Conservation (phyloP, 2,113 vertebrate genomes). For the Pao palembangensis region DNA sequence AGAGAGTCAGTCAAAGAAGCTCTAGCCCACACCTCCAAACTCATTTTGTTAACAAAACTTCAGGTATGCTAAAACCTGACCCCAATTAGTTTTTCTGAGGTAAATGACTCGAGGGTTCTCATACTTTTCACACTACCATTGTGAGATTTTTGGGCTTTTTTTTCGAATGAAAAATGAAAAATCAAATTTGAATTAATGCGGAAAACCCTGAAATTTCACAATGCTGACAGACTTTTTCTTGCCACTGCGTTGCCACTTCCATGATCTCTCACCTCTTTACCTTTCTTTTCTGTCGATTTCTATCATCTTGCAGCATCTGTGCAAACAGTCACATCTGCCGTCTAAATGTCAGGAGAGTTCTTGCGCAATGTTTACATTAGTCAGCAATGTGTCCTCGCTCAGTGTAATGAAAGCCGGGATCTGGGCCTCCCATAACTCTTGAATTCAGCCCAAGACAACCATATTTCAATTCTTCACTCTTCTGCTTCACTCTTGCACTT, state of each 20-base stretch:
- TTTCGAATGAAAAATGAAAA: too few species aligned
- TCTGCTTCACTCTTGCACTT: constrained; percentile 31
- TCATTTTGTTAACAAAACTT: too few species aligned
- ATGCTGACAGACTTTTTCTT: too few species aligned
- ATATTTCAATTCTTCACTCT: constrained; percentile 44
- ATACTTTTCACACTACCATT: too few species aligned
- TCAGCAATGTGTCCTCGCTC: constrained; percentile 48
- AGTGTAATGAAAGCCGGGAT: constrained; percentile 43
- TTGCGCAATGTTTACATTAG: constrained; percentile 67
- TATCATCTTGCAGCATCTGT: constrained; percentile 52
- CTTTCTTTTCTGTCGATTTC: constrained; percentile 20
- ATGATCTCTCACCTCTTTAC: constrained; percentile 14
- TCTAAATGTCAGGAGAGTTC: constrained; percentile 54
- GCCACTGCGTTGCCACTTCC: neutral
- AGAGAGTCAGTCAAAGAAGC: too few species aligned
- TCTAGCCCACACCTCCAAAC: too few species aligned
- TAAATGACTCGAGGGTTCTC: too few species aligned
- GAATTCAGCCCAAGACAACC: constrained; percentile 33
- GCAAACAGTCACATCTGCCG: constrained; percentile 62
- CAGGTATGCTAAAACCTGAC: neutral
- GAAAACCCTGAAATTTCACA: too few species aligned
- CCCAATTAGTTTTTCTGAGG: too few species aligned
- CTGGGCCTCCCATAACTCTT: constrained; percentile 54
- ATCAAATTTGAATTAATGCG: too few species aligned
- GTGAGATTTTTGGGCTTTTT: too few species aligned